Conservation (phyloP, 2,113 vertebrate genomes). For the Boleophthalmus pectinirostris region DNA sequence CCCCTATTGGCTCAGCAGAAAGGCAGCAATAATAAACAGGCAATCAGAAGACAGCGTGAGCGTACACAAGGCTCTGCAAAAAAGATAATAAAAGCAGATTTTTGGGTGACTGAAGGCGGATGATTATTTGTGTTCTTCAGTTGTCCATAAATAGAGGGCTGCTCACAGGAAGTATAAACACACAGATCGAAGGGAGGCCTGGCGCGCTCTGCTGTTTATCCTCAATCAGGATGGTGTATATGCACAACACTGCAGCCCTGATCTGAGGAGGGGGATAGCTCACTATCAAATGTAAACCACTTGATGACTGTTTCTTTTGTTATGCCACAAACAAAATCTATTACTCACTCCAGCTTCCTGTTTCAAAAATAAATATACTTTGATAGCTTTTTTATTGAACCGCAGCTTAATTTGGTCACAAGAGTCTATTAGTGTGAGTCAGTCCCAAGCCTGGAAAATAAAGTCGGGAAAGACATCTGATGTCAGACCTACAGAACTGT, state of each 20-base stretch:
- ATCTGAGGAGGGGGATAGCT: conserved; percentile 37
- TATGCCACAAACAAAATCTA: conserved; percentile 17
- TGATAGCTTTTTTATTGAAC: background rate
- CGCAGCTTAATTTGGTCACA: background rate
- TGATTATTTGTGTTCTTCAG: conserved; percentile 97
- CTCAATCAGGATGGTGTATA: conserved; percentile 86
- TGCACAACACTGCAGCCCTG: conserved; percentile 50
- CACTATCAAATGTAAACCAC: conserved; percentile 53
- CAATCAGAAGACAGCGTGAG: conserved; percentile 93
- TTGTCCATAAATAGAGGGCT: conserved; percentile 95
- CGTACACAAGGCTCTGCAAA: conserved; percentile 93
- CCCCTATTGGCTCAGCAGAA: conserved; percentile 89
- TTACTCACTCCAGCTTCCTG: conserved; percentile 5
- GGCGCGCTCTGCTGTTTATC: conserved; percentile 89
- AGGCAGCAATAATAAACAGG: conserved; percentile 96
- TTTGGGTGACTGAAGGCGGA: conserved; percentile 82
- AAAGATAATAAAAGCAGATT: conserved; percentile 96
- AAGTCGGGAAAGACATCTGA: background rate
- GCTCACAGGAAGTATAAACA: conserved; percentile 96
- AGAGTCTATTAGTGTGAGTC: background rate
- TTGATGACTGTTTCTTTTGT: conserved; percentile 47
- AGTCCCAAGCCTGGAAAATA: background rate
- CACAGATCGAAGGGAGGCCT: conserved; percentile 84
- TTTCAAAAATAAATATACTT: conserved; percentile 13
- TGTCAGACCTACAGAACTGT: background rate